These are phyloP conservation scores for Drosophila siamana DNA, from an alignment of 2,888 invertebrate genomes.

Conservation along the genomic window DNA sequence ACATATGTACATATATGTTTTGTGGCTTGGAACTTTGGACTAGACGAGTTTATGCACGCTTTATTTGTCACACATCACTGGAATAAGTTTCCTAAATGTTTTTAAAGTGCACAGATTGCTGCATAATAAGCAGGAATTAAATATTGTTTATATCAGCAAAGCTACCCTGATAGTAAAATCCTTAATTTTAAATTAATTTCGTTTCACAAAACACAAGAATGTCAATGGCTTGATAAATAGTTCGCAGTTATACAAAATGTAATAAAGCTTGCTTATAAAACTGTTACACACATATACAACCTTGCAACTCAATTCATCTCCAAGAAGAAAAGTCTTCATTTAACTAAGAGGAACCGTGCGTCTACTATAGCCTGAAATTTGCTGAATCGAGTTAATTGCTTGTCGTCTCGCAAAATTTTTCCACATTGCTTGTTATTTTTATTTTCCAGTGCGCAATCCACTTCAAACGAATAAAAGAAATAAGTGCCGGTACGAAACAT, in stretches of 20 bases:
- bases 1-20: background rate
- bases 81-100: background rate
- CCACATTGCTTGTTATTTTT: background rate
- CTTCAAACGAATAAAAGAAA: background rate
- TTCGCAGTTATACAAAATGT: no score
- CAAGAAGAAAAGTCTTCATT: background rate
- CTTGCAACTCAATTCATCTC: background rate
- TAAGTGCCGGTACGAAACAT: conserved; percentile 13
- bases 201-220: no score
- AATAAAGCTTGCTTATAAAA: no score
- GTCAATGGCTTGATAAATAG: no score
- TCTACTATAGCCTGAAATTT: background rate
- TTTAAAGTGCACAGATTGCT: conserved; percentile 4
- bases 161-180: no score
- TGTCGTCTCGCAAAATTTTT: background rate
- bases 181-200: no score
- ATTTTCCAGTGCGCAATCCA: background rate
- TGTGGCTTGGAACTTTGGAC: conserved; percentile 33
- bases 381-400: conserved; percentile 7
- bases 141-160: background rate
- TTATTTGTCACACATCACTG: conserved; percentile 7
- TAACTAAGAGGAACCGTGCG: background rate
- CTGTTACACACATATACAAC: no score
- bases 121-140: background rate
- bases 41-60: background rate